These are phyloP conservation scores for Trachelus troglodyta DNA, from an alignment of 2,888 invertebrate genomes.

Conservation along the genomic window DNA sequence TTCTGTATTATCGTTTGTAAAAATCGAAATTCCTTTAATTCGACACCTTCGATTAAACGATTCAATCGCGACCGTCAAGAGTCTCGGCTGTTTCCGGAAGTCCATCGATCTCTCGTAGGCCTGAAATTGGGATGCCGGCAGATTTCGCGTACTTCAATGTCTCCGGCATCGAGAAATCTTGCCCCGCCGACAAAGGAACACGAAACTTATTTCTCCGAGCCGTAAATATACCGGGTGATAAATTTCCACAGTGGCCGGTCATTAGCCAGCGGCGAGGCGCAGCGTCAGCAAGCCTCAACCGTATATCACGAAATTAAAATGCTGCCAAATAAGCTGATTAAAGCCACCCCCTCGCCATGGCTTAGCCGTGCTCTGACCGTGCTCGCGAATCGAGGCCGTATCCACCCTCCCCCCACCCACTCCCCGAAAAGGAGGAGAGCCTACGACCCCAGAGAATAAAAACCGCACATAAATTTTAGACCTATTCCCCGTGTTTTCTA, in stretches of 20 bases:
- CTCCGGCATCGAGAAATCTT: neutral
- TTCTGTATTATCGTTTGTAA: accelerated
- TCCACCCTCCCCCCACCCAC: neutral
- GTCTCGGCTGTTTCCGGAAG: too few species aligned
- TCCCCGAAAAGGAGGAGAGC: conserved; percentile 6
- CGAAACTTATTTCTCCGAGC: conserved; percentile 18
- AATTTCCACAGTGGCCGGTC: conserved; percentile 34
- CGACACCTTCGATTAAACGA: too few species aligned
- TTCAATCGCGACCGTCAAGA: too few species aligned
- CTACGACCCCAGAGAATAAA: conserved; percentile 16
- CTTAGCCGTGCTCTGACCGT: neutral
- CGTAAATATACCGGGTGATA: conserved; percentile 33
- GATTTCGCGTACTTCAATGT: neutral
- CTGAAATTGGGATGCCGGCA: neutral
- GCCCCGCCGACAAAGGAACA: conserved; percentile 4
- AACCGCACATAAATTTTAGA: conserved; percentile 24
- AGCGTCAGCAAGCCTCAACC: conserved; percentile 35
- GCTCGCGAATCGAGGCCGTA: neutral
- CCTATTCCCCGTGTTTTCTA: neutral
- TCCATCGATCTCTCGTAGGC: too few species aligned
- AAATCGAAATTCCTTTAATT: neutral
- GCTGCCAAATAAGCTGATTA: conserved; percentile 43
- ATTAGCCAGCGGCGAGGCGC: conserved; percentile 36
- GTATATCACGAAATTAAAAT: conserved; percentile 42
- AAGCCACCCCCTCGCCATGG: conserved; percentile 11